A percentile compares a stretch with the other conserved stretches of the same genome.
Conservation (phyloP, 1,140 invertebrate genomes). For the Drosophila nannoptera region DNA sequence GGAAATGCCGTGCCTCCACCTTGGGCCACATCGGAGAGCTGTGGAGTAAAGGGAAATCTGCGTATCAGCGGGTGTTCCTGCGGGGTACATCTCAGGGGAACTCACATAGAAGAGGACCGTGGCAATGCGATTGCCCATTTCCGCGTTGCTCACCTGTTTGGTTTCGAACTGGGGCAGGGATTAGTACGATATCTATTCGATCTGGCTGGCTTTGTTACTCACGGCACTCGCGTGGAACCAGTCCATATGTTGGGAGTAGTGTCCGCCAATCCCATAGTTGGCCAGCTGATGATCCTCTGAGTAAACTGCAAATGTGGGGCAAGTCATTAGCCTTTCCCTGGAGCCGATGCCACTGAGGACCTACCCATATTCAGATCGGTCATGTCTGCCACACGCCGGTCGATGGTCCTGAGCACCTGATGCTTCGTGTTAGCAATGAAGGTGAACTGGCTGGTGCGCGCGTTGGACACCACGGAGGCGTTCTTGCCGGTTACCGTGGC, state of each 20-base stretch:
- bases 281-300: slow-evolving; percentile 84
- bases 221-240: slow-evolving; percentile 63
- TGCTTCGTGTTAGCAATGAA: slow-evolving; percentile 93
- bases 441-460: slow-evolving; percentile 97
- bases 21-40: slow-evolving; percentile 96
- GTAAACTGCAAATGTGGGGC: slow-evolving; percentile 78
- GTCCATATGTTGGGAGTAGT: slow-evolving; percentile 86
- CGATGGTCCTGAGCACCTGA: slow-evolving; percentile 86
- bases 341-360: not conserved
- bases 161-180: slow-evolving; percentile 22
- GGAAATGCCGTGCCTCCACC: slow-evolving; percentile 98
- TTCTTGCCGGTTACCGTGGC: slow-evolving; percentile 87
- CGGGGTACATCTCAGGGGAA: slow-evolving; percentile 59
- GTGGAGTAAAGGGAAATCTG: slow-evolving; percentile 37
- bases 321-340: too few relatives aligned
- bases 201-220: slow-evolving; percentile 7
- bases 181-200: not conserved
- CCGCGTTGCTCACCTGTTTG: not conserved
- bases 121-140: slow-evolving; percentile 74
- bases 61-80: not conserved
- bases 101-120: slow-evolving; percentile 76
- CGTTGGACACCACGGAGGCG: slow-evolving; percentile 88
- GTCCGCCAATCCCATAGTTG: slow-evolving; percentile 87
- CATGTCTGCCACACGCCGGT: slow-evolving; percentile 86
- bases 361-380: slow-evolving; percentile 87